Base-by-base conservation (phyloP, 1,140 invertebrate genomes). In the Stegodyphus mimosarum region DNA sequence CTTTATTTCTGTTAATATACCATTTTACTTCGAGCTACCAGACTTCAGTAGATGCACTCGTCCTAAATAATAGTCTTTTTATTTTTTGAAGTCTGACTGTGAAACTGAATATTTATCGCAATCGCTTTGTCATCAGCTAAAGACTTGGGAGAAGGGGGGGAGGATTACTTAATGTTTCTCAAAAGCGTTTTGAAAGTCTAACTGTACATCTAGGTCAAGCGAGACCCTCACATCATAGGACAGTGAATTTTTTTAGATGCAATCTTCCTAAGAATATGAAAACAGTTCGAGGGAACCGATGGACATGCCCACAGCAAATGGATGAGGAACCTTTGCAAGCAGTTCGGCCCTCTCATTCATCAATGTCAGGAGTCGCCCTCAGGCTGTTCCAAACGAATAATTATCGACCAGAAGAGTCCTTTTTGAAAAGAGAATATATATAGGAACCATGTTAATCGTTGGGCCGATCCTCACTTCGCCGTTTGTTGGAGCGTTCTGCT, bases 361-460 rank as follows among this genome's bases (percentile, higher is more conserved):
- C 80, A 83, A 64, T 83, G 80, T 83, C 80, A 83, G 49, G 67
- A 83, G 71, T 83, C 80, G 55, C 80, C 80, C 71, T 67, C 72
- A 71, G 80, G 80, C 63, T 74, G 80, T 83, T 83, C 80, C 80
- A 53, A 83, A 83, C 80, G 80, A 83, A 83, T 83, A 83, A 83
- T 83, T 83, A 83, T 83, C 80, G 80, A 83, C 80, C 80, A 83
- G 71, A 52, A 13, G n/a, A 33, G 52, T 64, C 71, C 72, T 74
- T 83, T 83, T 74, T 73, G 9, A 49, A 71, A 60, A 60, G 53
- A 18, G 17, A 17, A 78, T 66, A 66, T 64, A 78, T 67, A 67
- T 67, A 67, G 64, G 66, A 52, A 15, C 69, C 78, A 71, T 80
- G 67, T 71, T 80, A 80, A 80, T 80, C 76, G 76, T 15, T 18